Evolutionary conservation across 2,113 vertebrate species (phyloP).

Genomic region (Clarias gariepinus): DNA sequence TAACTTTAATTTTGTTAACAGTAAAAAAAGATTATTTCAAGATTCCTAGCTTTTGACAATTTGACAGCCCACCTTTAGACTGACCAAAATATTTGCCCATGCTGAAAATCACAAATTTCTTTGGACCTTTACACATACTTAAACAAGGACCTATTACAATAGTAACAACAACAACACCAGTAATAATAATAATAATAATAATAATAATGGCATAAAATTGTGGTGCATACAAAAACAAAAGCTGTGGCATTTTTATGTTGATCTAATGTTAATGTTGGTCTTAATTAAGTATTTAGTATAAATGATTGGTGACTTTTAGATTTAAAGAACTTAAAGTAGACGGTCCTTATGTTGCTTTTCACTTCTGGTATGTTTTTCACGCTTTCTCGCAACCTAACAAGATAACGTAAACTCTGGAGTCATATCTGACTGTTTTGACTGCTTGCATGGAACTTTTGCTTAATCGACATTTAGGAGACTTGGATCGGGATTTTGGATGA

Average conservation of each 20-base stretch:
- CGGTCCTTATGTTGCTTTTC: background rate
- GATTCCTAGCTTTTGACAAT: no score
- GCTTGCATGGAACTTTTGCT: background rate
- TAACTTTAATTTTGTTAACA: no score
- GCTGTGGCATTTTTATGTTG: background rate
- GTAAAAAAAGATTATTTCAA: no score
- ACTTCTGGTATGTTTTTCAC: background rate
- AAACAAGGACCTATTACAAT: no score
- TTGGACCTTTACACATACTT: no score
- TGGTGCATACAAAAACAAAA: background rate
- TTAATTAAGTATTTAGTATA: background rate
- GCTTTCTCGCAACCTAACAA: background rate
- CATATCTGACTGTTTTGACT: background rate
- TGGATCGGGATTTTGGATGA: background rate
- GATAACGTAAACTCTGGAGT: no score
- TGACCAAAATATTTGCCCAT: no score
- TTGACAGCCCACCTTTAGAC: no score
- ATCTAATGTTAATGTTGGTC: background rate
- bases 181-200: no score
- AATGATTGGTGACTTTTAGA: background rate
- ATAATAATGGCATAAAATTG: no score
- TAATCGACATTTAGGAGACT: background rate
- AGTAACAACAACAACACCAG: no score
- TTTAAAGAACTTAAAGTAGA: background rate
- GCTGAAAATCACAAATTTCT: no score